These are phyloP conservation scores for Saccostrea echinata DNA, from an alignment of 1,140 invertebrate genomes.

Conservation along the genomic window DNA sequence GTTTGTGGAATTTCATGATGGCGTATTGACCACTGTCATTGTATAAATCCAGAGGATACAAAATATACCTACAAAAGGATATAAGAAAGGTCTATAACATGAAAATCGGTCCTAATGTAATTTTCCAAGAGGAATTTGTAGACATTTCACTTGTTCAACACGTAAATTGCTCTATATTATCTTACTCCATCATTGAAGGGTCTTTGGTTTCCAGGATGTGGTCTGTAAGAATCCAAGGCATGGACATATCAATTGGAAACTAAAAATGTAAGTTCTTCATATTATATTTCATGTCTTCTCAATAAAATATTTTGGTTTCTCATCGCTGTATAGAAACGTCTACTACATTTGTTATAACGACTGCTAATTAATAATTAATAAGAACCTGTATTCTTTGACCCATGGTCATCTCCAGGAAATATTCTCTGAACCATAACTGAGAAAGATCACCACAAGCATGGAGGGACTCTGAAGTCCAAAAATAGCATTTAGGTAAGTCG, in stretches of 20 bases:
- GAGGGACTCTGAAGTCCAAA: conserved; percentile 87
- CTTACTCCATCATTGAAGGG: conserved; percentile 98
- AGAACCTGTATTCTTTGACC: conserved; percentile 95
- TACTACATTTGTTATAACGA: no score
- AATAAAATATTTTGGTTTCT: background rate
- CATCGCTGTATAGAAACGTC: no score
- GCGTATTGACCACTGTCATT: conserved; percentile 99
- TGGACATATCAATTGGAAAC: conserved; percentile 99
- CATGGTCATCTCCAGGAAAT: conserved; percentile 99
- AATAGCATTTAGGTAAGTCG: background rate
- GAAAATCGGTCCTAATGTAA: no score
- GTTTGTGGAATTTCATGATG: conserved; percentile 96
- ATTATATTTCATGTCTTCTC: background rate
- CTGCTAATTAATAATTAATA: no score
- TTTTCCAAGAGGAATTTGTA: no score
- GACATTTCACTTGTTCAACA: no score
- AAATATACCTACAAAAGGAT: conserved; percentile 87
- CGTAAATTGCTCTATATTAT: conserved; percentile 56
- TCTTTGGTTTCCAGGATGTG: conserved; percentile 98
- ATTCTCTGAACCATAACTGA: conserved; percentile 99
- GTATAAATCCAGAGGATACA: conserved; percentile 99
- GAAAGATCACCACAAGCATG: conserved; percentile 97
- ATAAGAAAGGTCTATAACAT: no score
- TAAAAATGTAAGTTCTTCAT: conserved; percentile 81
- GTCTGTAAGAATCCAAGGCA: conserved; percentile 99